phyloP scores from a whole-genome alignment of 2,888 invertebrate species.

The Vandiemenella viatica region DNA sequence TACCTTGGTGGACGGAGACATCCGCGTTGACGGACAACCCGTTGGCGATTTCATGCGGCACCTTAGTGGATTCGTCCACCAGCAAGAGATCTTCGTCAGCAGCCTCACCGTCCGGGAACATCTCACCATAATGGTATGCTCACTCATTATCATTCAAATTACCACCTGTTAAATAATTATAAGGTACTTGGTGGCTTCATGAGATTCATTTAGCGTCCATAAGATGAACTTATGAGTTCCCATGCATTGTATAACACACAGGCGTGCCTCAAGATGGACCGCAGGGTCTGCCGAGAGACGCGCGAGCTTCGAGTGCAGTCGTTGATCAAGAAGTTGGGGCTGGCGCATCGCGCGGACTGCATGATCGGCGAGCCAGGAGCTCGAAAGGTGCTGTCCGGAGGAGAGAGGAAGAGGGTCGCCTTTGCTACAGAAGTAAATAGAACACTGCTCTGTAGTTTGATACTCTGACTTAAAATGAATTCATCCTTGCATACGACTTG shows the following conservation, averaged over 20 bases:
- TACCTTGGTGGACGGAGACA: slow-evolving; percentile 59
- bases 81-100: slow-evolving; percentile 78
- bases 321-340: slow-evolving; percentile 53
- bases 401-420: slow-evolving; percentile 80
- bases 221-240: background rate
- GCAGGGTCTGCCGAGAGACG: slow-evolving; percentile 42
- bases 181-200: background rate
- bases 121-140: slow-evolving; percentile 64
- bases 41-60: slow-evolving; percentile 58
- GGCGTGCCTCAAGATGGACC: slow-evolving; percentile 68
- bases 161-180: background rate
- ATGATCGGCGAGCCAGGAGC: slow-evolving; percentile 63
- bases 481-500: too few species aligned
- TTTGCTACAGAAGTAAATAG: slow-evolving; percentile 83
- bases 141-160: background rate
- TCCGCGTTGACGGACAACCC: slow-evolving; percentile 59
- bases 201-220: too few species aligned
- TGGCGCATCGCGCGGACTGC: slow-evolving; percentile 53
- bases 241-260: slow-evolving; percentile 22
- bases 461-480: too few species aligned
- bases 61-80: slow-evolving; percentile 79
- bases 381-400: slow-evolving; percentile 75
- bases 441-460: too few species aligned
- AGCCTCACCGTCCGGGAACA: slow-evolving; percentile 77
- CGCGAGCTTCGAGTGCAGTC: slow-evolving; percentile 50